phyloP scores from a whole-genome alignment of 2,797 vertebrate genomes.

The Pseudochaenichthys georgianus region DNA sequence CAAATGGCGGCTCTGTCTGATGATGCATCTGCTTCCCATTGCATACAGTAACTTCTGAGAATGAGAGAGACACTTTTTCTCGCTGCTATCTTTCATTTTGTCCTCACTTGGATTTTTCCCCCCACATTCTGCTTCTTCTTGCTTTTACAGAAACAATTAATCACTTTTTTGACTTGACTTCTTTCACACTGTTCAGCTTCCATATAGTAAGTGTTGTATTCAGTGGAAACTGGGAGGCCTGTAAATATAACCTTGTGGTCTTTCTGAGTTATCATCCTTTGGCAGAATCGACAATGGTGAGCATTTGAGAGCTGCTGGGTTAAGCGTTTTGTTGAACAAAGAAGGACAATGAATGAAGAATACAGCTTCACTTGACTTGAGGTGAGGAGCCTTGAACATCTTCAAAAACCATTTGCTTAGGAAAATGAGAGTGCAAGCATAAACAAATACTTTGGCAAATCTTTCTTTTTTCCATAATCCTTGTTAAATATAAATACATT shows the following conservation, averaged over 20 bases:
- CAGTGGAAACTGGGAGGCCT: conserved; percentile 43
- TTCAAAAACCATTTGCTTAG: conserved; percentile 24
- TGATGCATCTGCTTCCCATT: conserved; percentile 77
- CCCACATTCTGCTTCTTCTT: conserved; percentile 43
- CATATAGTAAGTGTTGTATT: conserved; percentile 41
- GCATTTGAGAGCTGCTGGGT: conserved; percentile 42
- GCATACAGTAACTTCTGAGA: conserved; percentile 60
- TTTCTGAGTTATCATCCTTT: conserved; percentile 50
- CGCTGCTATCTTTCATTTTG: conserved; percentile 51
- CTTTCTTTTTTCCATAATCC: conserved; percentile 29
- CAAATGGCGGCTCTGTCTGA: conserved; percentile 48
- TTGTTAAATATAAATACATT: conserved; percentile 47
- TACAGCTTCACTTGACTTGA: conserved; percentile 34
- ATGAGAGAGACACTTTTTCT: conserved; percentile 44
- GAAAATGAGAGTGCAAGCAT: conserved; percentile 41
- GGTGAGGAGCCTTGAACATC: conserved; percentile 38
- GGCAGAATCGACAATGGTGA: conserved; percentile 46
- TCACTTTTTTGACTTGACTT: conserved; percentile 49
- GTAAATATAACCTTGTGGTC: conserved; percentile 61
- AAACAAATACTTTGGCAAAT: conserved; percentile 48
- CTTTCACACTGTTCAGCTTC: conserved; percentile 35
- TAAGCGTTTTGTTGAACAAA: conserved; percentile 33
- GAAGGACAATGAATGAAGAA: conserved; percentile 12
- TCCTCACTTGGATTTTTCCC: conserved; percentile 40
- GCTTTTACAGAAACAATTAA: conserved; percentile 46